Evolutionary conservation across 2,888 invertebrate genomes (phyloP).

Genomic region (Tineola bisselliella): DNA sequence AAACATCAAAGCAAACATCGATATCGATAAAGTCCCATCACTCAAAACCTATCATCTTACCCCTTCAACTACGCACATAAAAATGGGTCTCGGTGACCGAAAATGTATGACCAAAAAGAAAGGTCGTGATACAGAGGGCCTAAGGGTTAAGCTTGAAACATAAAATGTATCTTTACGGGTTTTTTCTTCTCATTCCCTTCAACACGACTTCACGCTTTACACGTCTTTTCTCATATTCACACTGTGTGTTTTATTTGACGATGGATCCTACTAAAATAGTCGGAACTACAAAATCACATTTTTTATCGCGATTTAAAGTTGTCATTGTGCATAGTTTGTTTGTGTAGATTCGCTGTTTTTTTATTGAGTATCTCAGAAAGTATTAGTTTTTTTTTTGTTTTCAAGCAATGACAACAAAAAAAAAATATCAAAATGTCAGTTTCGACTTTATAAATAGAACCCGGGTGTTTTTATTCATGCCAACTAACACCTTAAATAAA

Average conservation of each 20-base stretch:
- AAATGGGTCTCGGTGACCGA: conserved; percentile 26
- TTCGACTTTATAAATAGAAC: too few species aligned
- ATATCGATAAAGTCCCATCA: neutral
- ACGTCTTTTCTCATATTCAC: conserved; percentile 17
- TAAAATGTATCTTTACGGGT: conserved; percentile 38
- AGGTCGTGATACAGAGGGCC: conserved; percentile 24
- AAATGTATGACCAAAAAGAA: conserved; percentile 30
- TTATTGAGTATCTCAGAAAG: too few species aligned
- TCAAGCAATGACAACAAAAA: too few species aligned
- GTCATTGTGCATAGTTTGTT: too few species aligned
- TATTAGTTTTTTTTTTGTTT: too few species aligned
- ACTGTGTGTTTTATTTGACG: neutral
- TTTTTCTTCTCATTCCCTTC: conserved; percentile 17
- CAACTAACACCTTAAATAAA: too few species aligned
- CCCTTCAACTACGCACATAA: conserved; percentile 36
- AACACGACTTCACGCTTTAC: conserved; percentile 28
- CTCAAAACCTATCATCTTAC: conserved; percentile 21
- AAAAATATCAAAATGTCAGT: too few species aligned
- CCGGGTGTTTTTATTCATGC: too few species aligned
- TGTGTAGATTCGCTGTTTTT: too few species aligned
- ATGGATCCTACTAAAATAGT: too few species aligned
- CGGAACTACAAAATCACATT: too few species aligned
- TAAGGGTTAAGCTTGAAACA: conserved; percentile 43
- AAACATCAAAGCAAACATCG: conserved; percentile 1
- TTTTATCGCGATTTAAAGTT: too few species aligned